Conservation (phyloP, 2,888 invertebrate genomes). For the Hemistola chrysoprasaria region DNA sequence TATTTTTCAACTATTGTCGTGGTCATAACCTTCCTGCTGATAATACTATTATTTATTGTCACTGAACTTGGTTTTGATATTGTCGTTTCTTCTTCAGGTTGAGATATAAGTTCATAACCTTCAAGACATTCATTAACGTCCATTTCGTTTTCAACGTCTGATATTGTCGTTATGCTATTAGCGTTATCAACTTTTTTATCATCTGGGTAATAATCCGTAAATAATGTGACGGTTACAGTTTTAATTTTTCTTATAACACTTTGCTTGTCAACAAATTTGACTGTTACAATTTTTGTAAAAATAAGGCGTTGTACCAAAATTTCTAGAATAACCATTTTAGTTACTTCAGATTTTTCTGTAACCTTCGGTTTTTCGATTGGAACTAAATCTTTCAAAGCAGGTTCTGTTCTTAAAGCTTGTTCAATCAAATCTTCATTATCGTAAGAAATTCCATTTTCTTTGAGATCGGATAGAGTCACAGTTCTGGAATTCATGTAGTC, state of each 20-base stretch:
- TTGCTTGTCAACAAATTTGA: slow-evolving; percentile 13
- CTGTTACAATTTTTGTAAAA: slow-evolving; percentile 9
- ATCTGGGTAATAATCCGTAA: slow-evolving; percentile 10
- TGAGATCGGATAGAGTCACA: slow-evolving; percentile 8
- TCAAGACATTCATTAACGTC: slow-evolving; percentile 8
- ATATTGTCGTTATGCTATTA: slow-evolving; percentile 5
- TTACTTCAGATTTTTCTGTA: slow-evolving; percentile 6
- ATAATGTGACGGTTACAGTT: slow-evolving; percentile 9
- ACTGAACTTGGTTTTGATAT: slow-evolving; percentile 3
- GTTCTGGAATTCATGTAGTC: slow-evolving; percentile 9
- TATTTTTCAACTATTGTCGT: slow-evolving; percentile 7
- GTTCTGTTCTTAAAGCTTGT: slow-evolving; percentile 6
- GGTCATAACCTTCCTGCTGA: slow-evolving; percentile 2
- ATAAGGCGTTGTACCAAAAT: slow-evolving; percentile 10
- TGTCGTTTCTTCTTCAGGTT: slow-evolving; percentile 15
- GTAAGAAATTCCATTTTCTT: slow-evolving; percentile 6
- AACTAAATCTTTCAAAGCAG: slow-evolving; percentile 8
- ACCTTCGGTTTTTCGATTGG: slow-evolving; percentile 8
- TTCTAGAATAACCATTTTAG: slow-evolving; percentile 3
- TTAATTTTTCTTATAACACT: slow-evolving; percentile 9
- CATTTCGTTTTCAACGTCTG: slow-evolving; percentile 8
- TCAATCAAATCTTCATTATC: slow-evolving; percentile 8
- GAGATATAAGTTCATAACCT: slow-evolving; percentile 1
- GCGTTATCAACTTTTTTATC: slow-evolving; percentile 6
- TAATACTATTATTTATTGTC: background rate